A percentile compares a stretch with the other conserved stretches of the same genome.
phyloP scores from a whole-genome alignment of 2,797 vertebrate species.

The Dendrocincla tyrannina region DNA sequence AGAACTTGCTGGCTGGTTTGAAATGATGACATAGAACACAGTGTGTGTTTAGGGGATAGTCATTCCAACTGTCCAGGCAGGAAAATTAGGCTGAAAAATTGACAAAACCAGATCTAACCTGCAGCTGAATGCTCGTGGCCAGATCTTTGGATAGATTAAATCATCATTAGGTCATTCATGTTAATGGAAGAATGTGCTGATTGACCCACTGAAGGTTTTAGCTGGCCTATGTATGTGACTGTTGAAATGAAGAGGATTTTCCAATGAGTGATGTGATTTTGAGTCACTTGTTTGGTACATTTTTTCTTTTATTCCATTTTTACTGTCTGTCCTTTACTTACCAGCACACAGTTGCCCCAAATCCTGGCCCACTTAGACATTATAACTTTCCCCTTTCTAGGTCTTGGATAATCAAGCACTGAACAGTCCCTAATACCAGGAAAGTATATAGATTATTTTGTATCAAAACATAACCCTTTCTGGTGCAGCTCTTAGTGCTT shows the following conservation, averaged over 20 bases:
- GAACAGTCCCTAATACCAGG: neutral
- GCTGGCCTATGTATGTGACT: neutral
- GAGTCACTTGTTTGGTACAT: constrained; percentile 43
- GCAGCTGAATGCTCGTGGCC: neutral
- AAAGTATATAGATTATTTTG: neutral
- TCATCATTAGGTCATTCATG: constrained; percentile 31
- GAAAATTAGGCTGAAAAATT: neutral
- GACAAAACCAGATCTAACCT: constrained; percentile 32
- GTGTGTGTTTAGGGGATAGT: neutral
- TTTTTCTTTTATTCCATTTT: constrained; percentile 36
- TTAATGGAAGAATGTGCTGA: constrained; percentile 39
- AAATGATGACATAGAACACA: constrained; percentile 28
- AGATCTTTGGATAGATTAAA: constrained; percentile 8
- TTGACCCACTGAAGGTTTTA: constrained; percentile 15
- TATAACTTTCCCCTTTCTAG: neutral
- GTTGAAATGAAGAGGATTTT: neutral
- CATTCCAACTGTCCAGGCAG: neutral
- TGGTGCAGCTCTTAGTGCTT: neutral
- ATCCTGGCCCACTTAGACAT: neutral
- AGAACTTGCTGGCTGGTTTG: constrained; percentile 18
- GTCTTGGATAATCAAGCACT: neutral
- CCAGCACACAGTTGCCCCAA: neutral
- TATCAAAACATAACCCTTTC: neutral
- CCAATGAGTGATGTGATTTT: constrained; percentile 56
- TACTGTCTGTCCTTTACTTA: neutral